A percentile compares a stretch with the other conserved stretches of the same genome.
Evolutionary conservation across 1,140 invertebrate genomes (phyloP).

Genomic region (Ctenoplectra terminalis): DNA sequence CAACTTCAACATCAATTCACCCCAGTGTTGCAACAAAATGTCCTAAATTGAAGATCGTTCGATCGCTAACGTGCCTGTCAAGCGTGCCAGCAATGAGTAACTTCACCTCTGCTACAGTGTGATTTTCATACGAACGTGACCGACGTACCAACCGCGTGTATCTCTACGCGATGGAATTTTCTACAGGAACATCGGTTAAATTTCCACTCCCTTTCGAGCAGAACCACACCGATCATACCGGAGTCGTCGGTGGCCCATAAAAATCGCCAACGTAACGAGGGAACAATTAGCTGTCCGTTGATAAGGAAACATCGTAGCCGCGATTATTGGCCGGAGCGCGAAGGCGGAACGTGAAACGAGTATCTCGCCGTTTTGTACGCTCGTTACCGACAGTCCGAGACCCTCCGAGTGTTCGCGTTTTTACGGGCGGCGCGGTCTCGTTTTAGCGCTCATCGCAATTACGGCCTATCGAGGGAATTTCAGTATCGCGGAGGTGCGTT

Average conservation of each 20-base stretch:
- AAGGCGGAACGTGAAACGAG: background rate
- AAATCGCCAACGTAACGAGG: slow-evolving; percentile 2
- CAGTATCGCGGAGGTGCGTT: slow-evolving; percentile 58
- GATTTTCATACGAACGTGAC: slow-evolving; percentile 22
- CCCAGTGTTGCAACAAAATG: background rate
- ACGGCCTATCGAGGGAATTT: slow-evolving; percentile 50
- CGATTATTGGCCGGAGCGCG: slow-evolving; percentile 2
- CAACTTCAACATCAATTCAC: background rate
- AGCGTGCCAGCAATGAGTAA: background rate
- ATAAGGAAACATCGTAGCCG: slow-evolving; percentile 29
- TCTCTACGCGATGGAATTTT: slow-evolving; percentile 3
- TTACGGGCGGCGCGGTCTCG: slow-evolving; percentile 34
- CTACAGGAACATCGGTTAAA: background rate
- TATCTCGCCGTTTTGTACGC: slow-evolving; percentile 18
- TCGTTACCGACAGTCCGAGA: background rate
- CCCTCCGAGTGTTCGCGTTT: slow-evolving; percentile 9
- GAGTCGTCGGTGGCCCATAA: background rate
- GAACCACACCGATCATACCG: background rate
- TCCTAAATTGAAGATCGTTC: slow-evolving; percentile 17
- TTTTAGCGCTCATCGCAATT: slow-evolving; percentile 54
- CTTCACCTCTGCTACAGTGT: slow-evolving; percentile 27
- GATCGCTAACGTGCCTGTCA: slow-evolving; percentile 1
- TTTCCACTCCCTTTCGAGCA: background rate
- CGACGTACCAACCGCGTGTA: background rate
- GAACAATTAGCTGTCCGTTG: slow-evolving; percentile 13